A percentile compares a stretch with the other conserved stretches of the same genome.
These are phyloP conservation scores for Nipponia nippon DNA, from an alignment of 2,113 vertebrate genomes.

Conservation along the genomic window DNA sequence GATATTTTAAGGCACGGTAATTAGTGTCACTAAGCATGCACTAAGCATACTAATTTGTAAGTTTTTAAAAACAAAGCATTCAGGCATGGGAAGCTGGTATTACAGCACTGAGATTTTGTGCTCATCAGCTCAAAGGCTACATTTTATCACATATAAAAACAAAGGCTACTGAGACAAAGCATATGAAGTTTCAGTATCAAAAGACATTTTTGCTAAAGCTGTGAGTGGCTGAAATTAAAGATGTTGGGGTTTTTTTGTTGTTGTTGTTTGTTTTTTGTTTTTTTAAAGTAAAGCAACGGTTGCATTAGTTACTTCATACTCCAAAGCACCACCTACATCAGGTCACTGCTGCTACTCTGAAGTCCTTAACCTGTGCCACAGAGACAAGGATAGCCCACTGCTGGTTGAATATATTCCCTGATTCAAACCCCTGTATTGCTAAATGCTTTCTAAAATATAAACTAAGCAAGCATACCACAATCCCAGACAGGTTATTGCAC, in stretches of 20 bases:
- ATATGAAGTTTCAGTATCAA: background rate
- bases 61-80: background rate
- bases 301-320: background rate
- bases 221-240: background rate
- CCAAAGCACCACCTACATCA: background rate
- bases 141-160: background rate
- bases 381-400: background rate
- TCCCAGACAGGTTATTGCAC: background rate
- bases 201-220: background rate
- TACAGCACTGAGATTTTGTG: background rate
- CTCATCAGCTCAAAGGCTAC: background rate
- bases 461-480: background rate
- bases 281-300: background rate
- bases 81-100: background rate
- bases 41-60: background rate
- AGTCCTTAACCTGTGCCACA: background rate
- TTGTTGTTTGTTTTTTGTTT: background rate
- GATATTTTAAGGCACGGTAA: conserved; percentile 25
- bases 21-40: background rate
- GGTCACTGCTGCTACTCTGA: background rate
- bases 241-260: too few species aligned
- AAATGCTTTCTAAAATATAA: background rate
- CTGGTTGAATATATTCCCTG: background rate
- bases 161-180: background rate
- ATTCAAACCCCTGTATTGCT: background rate